Evolutionary conservation across 2,113 vertebrate genomes (phyloP).

Genomic region (Pituophis catenifer): DNA sequence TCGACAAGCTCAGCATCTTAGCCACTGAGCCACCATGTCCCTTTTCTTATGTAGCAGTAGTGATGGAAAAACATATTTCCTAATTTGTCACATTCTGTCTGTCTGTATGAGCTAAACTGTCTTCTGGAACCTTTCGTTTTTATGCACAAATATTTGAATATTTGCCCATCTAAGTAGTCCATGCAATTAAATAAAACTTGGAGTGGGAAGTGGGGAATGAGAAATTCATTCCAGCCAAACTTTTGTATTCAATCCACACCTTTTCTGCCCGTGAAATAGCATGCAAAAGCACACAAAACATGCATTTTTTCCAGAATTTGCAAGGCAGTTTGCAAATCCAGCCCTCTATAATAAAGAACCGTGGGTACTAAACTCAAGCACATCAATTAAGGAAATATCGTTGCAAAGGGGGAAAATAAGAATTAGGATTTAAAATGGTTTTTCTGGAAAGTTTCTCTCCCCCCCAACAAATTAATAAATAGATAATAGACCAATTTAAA

Average conservation of each 20-base stretch:
- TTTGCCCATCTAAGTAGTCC: background rate
- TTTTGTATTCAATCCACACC: background rate
- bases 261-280: background rate
- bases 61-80: background rate
- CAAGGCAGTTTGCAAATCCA: background rate
- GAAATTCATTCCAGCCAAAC: background rate
- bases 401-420: background rate
- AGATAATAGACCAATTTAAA: background rate
- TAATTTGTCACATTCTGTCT: background rate
- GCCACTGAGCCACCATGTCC: too few species aligned
- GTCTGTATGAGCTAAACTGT: background rate
- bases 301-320: background rate
- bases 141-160: background rate
- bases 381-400: background rate
- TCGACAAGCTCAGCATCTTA: too few species aligned
- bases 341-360: background rate
- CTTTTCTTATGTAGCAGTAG: background rate
- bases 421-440: background rate
- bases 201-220: background rate
- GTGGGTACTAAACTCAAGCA: background rate
- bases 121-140: background rate
- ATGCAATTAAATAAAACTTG: background rate
- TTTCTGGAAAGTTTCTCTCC: background rate
- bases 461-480: background rate
- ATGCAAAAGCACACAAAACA: background rate